These are phyloP conservation scores for Lasioglossum lativentre DNA, from an alignment of 2,888 invertebrate genomes.

Conservation along the genomic window DNA sequence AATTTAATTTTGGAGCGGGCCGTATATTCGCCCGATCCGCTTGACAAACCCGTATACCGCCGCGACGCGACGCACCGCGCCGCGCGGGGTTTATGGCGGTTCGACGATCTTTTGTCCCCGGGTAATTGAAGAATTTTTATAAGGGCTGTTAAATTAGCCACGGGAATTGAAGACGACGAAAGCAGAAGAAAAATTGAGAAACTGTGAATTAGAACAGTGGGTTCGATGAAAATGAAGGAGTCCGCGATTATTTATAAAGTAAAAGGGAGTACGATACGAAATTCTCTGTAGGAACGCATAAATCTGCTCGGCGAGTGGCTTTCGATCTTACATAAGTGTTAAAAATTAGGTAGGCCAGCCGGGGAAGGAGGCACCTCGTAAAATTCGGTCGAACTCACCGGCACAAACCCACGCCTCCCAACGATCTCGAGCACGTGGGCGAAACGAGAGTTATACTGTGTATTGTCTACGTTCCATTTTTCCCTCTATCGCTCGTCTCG, in stretches of 20 bases:
- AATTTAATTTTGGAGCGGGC: slow-evolving; percentile 47
- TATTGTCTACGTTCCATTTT: slow-evolving; percentile 70
- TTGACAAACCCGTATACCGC: background rate
- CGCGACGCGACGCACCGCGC: too few species aligned
- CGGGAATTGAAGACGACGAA: background rate
- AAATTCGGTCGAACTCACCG: slow-evolving; percentile 67
- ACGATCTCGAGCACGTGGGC: slow-evolving; percentile 69
- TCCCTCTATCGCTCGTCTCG: slow-evolving; percentile 53
- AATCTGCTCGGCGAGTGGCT: background rate
- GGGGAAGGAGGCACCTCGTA: slow-evolving; percentile 65
- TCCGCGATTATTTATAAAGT: background rate
- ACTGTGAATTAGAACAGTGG: background rate
- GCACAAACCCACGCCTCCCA: slow-evolving; percentile 67
- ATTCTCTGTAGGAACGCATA: background rate
- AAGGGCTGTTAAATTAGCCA: background rate
- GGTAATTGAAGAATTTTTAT: slow-evolving; percentile 11
- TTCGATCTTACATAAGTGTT: slow-evolving; percentile 12
- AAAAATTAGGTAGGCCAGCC: slow-evolving; percentile 36
- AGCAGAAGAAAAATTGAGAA: background rate
- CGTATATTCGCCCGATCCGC: background rate
- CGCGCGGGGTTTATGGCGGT: background rate
- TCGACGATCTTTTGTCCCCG: slow-evolving; percentile 16
- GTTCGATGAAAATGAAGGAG: background rate
- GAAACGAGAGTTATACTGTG: slow-evolving; percentile 72
- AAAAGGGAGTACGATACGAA: background rate